Evolutionary conservation across 2,113 vertebrate species (phyloP), one percentile per base, ranked within the genome.

Genomic region (Macquaria australasica): DNA sequence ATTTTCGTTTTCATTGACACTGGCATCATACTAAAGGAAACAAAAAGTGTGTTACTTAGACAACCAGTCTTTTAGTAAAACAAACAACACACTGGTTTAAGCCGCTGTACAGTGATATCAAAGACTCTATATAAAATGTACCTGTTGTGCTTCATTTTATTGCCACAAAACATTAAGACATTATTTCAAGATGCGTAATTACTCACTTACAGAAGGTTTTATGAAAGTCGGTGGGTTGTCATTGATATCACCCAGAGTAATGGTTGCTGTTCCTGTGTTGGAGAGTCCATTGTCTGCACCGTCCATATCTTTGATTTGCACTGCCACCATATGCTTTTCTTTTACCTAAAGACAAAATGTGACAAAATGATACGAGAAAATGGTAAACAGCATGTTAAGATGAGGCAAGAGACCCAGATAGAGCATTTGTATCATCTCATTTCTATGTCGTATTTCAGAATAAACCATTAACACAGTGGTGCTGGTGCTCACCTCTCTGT

Each of bases 171-270:
- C 16, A 34, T 39, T 23, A 58, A 28, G n/a, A 48, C 2, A 3
- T 39, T 3, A 8, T 31, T 50, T 67, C 18, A 28, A 15, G 9
- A 23, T 7, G 55, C 53, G 37, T 28, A 7, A 16, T 14, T 28
- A 25, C 25, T 56, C 39, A 97, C 97, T 96, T 95, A 99, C 97
- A 43, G 95, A 89, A 5, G 43, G 15, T 72, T 95, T 62, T 20
- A n/a, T 91, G 90, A 97, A 98, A 69, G 66, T 94, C 0, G 96
- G 97, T 18, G 96, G 86, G 67, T 97, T 97, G 89, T 99, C 97
- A 77, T 98, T 99, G 62, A 96, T 93, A 71, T 98, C 98, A 3
- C 73, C 58, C 0, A 99, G 68, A 2, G 9, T 71, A 83, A 98
- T 81, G 2, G 96, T 93, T 39, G 86, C 96, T 21, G 95, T 97